A percentile compares a stretch with the other conserved stretches of the same genome.
Conservation (phyloP, 2,888 invertebrate genomes). For the Anticlea derivata region DNA sequence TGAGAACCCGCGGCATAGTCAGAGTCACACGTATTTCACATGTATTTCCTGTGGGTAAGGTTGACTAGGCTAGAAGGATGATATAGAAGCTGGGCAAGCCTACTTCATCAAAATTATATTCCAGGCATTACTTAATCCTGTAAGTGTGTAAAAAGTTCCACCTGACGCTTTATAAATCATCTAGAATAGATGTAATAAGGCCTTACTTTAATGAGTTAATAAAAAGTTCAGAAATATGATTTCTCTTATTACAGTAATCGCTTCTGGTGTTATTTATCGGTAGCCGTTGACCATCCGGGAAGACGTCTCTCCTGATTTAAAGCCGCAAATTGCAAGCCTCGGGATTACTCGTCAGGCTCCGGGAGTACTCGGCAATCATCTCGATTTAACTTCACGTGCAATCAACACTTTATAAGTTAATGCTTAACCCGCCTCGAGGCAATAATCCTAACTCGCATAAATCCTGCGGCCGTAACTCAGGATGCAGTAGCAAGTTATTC, state of each 20-base stretch:
- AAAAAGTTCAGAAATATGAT: constrained; percentile 58
- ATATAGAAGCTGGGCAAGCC: too few relatives aligned
- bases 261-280: constrained; percentile 75
- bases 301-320: constrained; percentile 71
- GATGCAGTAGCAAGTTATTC: constrained; percentile 6
- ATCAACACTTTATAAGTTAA: constrained; percentile 42
- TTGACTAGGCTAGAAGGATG: too few relatives aligned
- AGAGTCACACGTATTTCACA: too few relatives aligned
- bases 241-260: constrained; percentile 75
- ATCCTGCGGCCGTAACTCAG: constrained; percentile 13
- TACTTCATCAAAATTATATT: too few relatives aligned
- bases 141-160: too few relatives aligned
- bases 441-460: constrained; percentile 27
- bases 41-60: too few relatives aligned
- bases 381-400: constrained; percentile 53
- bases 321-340: constrained; percentile 76
- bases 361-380: constrained; percentile 55
- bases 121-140: too few relatives aligned
- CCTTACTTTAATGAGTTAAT: constrained; percentile 52
- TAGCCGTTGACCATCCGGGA: constrained; percentile 60
- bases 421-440: constrained; percentile 29
- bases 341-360: constrained; percentile 60
- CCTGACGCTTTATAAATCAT: too few relatives aligned
- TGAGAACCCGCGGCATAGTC: too few relatives aligned
- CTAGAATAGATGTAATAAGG: too few relatives aligned